These are phyloP conservation scores for Aplochiton taeniatus DNA, from an alignment of 2,797 vertebrate genomes.

Conservation along the genomic window DNA sequence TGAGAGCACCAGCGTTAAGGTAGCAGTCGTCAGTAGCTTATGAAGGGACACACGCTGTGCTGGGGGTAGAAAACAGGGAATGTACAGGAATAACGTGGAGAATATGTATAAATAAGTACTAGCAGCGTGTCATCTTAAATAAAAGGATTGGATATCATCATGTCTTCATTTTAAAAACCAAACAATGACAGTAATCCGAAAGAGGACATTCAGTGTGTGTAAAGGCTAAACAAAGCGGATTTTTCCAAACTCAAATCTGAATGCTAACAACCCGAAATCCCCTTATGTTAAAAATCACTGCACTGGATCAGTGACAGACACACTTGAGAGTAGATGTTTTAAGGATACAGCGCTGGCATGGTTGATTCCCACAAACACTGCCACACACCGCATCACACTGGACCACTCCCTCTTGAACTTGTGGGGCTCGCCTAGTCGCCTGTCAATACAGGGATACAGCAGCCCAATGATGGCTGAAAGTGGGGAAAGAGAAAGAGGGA, in stretches of 20 bases:
- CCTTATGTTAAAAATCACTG: no score
- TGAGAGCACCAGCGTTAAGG: conserved; percentile 78
- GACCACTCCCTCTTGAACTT: conserved; percentile 97
- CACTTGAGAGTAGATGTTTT: neutral
- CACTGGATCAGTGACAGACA: neutral
- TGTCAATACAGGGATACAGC: conserved; percentile 96
- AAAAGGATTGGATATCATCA: no score
- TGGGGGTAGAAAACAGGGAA: no score
- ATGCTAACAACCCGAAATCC: no score
- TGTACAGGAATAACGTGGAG: no score
- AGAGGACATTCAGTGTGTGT: no score
- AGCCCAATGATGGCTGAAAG: conserved; percentile 87
- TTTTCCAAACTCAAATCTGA: no score
- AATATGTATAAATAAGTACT: no score
- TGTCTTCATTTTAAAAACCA: no score
- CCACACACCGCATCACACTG: conserved; percentile 96
- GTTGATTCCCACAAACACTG: conserved; percentile 97
- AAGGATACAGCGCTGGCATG: conserved; percentile 98
- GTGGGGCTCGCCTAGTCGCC: conserved; percentile 90
- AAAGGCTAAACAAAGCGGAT: no score
- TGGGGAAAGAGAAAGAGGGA: neutral
- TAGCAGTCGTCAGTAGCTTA: neutral
- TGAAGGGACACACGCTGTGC: neutral
- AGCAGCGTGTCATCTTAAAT: no score
- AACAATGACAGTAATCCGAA: no score